Percentiles rank a stretch among this genome's conserved stretches.
Conservation (phyloP, 1,140 invertebrate genomes). For the Thereuonema tuberculata region DNA sequence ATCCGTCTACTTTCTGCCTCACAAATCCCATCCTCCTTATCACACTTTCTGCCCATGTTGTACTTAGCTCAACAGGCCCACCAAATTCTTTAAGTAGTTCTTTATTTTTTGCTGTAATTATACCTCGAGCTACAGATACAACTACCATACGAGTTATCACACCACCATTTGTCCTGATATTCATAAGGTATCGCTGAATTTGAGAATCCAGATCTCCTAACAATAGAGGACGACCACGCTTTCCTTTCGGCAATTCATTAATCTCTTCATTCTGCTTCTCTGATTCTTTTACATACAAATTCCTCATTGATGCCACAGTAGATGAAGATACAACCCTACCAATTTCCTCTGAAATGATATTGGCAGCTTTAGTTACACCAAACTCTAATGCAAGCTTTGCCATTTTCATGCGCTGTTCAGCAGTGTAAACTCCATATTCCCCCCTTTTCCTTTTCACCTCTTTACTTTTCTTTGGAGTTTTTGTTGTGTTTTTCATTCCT, state of each 20-base stretch:
- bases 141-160: slow-evolving; percentile 4
- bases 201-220: neutral
- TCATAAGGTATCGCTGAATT: slow-evolving; percentile 1
- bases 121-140: slow-evolving; percentile 1
- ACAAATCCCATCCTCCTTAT: slow-evolving; percentile 4
- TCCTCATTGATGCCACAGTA: slow-evolving; percentile 2
- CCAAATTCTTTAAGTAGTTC: neutral
- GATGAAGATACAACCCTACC: neutral
- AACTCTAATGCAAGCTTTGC: slow-evolving; percentile 2
- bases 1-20: neutral
- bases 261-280: neutral
- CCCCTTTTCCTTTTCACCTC: neutral
- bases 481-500: neutral
- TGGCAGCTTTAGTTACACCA: slow-evolving; percentile 3
- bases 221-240: neutral
- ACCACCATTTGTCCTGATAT: slow-evolving; percentile 1
- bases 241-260: slow-evolving; percentile 4
- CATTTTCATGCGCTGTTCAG: slow-evolving; percentile 7
- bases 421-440: slow-evolving; percentile 1
- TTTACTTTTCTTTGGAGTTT: neutral
- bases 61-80: slow-evolving; percentile 5
- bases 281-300: neutral
- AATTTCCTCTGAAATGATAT: neutral
- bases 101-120: slow-evolving; percentile 1
- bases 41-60: slow-evolving; percentile 4